These are phyloP conservation scores for Tamias sibiricus DNA, from an alignment of 2,113 vertebrate species.

Conservation along the genomic window DNA sequence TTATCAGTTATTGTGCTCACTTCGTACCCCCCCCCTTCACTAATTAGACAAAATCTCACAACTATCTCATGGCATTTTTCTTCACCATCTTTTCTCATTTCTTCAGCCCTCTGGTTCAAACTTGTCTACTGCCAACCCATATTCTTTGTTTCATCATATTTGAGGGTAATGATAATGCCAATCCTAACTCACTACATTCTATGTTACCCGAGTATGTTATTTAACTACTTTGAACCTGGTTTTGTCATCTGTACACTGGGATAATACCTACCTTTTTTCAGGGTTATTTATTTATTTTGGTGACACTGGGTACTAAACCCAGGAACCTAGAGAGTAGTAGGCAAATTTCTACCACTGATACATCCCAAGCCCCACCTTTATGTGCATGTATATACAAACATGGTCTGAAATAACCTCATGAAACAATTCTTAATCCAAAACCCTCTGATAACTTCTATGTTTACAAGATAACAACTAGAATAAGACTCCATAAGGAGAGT, in stretches of 20 bases:
- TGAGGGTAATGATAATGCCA: neutral
- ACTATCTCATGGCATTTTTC: neutral
- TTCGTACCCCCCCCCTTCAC: neutral
- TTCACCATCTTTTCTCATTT: conserved; percentile 1
- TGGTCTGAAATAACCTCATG: neutral
- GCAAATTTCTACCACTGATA: neutral
- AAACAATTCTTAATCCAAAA: neutral
- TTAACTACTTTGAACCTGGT: neutral
- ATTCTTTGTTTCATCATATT: neutral
- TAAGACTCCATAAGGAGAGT: neutral
- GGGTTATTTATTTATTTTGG: neutral
- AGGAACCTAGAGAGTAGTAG: neutral
- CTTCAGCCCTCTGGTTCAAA: neutral
- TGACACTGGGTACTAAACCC: neutral
- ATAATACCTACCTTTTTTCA: neutral
- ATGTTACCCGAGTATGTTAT: neutral
- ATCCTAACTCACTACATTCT: neutral
- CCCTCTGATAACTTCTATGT: neutral
- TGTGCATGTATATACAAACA: neutral
- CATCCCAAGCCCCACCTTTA: neutral
- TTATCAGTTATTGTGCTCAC: neutral
- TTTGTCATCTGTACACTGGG: neutral
- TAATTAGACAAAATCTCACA: neutral
- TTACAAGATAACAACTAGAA: neutral
- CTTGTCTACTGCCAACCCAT: neutral